Base-by-base conservation (phyloP, 2,888 invertebrate species). In the Lagria hirta region DNA sequence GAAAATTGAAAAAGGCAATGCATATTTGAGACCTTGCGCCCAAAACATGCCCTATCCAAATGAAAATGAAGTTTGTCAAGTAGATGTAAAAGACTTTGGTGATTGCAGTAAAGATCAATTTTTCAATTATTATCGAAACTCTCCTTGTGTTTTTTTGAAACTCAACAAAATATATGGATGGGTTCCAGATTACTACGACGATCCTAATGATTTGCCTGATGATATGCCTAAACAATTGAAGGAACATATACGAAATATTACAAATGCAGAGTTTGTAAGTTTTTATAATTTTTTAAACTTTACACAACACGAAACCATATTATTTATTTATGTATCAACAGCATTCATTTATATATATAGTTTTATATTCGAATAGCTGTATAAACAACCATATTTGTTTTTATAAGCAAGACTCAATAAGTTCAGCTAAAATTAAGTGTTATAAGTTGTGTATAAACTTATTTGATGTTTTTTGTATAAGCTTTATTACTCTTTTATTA, bases 121-220 rank as follows among this genome's bases (percentile, higher is more conserved):
- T 59, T 99, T 87, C 71, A 94, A 91, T 46, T 98, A 91, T 72
- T 87, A 90, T 68, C 85, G 86, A 65, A 94, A 93, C 23, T 84
- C 87, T 11, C 98, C 98, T 0, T 99, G 99, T 72, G 80, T 98
- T 51, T 87, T 97, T 67, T 77, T 99, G 41, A 98, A 98, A 70
- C 75, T 99, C 22, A 99, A 99, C 75, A 93, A 89, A 80, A 94
- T 95, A 62, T 94, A 83, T 60, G 90, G 84, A 11, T 96, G 95
- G 95, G 75, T 78, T 51, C 95, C 96, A 0, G 79, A 85, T 17
- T 88, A 81, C 63, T 94, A 88, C 66, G 84, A 89, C 62, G 80
- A 83, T 51, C 79, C 85, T 1, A 73, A 75, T 4, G 70, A 75
- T 38, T 74, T 92, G 29, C 93, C 93, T 0, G 60, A 69, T 0